Conservation (phyloP, 92 coral and sea anemone species). For the Ricordea florida region DNA sequence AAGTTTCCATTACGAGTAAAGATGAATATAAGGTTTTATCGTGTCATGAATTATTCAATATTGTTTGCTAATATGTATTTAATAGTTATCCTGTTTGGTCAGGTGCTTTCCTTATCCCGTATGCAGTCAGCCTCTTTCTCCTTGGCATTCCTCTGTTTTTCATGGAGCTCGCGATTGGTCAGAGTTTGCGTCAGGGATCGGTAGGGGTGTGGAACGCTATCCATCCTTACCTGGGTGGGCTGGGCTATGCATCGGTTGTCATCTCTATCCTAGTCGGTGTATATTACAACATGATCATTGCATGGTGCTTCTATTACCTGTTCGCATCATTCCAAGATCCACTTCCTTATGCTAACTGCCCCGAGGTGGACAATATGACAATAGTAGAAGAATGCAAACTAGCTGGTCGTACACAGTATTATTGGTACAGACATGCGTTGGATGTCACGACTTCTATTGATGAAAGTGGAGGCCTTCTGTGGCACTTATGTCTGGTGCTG, state of each 20-base stretch:
- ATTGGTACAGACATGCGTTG: slow-evolving; percentile 70
- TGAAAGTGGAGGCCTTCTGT: slow-evolving; percentile 55
- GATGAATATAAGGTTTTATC: no score
- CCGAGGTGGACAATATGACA: slow-evolving; percentile 43
- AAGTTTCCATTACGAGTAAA: no score
- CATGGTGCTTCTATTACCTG: slow-evolving; percentile 89
- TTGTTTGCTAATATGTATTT: background rate
- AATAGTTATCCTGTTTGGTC: background rate
- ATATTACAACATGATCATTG: slow-evolving; percentile 91
- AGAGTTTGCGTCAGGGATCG: slow-evolving; percentile 88
- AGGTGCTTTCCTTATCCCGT: slow-evolving; percentile 93
- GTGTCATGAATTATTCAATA: no score
- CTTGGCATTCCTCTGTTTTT: slow-evolving; percentile 89
- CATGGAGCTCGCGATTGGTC: slow-evolving; percentile 93
- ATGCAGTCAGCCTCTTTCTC: slow-evolving; percentile 68
- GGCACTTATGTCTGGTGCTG: slow-evolving; percentile 66
- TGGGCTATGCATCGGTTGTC: slow-evolving; percentile 81
- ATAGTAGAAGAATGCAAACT: slow-evolving; percentile 41
- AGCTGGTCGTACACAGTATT: slow-evolving; percentile 72
- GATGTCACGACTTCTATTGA: slow-evolving; percentile 47
- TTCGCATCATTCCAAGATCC: slow-evolving; percentile 92
- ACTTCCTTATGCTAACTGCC: slow-evolving; percentile 75
- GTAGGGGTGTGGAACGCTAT: slow-evolving; percentile 92
- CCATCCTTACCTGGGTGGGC: slow-evolving; percentile 89
- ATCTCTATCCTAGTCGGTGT: slow-evolving; percentile 73